A percentile compares a stretch with the other conserved stretches of the same genome.
Evolutionary conservation across 2,797 vertebrate species (phyloP).

Genomic region (Cossypha niveicapilla): DNA sequence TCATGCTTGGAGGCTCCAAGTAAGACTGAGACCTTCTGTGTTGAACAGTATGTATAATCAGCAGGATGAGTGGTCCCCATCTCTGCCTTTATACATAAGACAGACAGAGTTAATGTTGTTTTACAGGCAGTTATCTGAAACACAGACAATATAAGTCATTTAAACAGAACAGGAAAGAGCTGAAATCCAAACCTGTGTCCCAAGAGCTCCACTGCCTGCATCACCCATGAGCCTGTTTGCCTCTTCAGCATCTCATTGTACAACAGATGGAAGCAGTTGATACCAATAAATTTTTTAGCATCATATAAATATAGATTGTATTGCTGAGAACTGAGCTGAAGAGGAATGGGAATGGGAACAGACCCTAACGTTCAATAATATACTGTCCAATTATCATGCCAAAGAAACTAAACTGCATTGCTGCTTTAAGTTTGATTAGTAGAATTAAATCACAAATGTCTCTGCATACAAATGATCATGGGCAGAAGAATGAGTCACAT

Average conservation of each 20-base stretch:
- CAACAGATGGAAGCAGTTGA: constrained; percentile 3
- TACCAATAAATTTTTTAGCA: constrained; percentile 16
- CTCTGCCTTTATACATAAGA: background rate
- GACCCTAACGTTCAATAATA: background rate
- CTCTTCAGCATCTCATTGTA: background rate
- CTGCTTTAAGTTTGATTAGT: constrained; percentile 28
- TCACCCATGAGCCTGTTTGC: background rate
- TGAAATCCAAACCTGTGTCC: background rate
- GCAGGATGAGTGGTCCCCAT: background rate
- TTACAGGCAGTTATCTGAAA: background rate
- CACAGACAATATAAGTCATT: background rate
- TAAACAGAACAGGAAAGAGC: background rate
- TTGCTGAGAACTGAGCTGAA: constrained; percentile 5
- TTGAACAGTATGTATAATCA: background rate
- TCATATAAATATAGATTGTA: constrained; percentile 33
- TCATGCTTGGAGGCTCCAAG: background rate
- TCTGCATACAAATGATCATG: background rate
- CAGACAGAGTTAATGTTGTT: background rate
- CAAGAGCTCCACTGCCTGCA: background rate
- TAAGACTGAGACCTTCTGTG: background rate
- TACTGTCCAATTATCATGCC: background rate
- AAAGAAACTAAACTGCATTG: background rate
- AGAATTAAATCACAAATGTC: constrained; percentile 49
- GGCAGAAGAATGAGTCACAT: constrained; percentile 9
- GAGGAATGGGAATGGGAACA: background rate